Evolutionary conservation across 2,113 vertebrate genomes (phyloP), one percentile per base, ranked within the genome.

Genomic region (Halichoeres trimaculatus): DNA sequence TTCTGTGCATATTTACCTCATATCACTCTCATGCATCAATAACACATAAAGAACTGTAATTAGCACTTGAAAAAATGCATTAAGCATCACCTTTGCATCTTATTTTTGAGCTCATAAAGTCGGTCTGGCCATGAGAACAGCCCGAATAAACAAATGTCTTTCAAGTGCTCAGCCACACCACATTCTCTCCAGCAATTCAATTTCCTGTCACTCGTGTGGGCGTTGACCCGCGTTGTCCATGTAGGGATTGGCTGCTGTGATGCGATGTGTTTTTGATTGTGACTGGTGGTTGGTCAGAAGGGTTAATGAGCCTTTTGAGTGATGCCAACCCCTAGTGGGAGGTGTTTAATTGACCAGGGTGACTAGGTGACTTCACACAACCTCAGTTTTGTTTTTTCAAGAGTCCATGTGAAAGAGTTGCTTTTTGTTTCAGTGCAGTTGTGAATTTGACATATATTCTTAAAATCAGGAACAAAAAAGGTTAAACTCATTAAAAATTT

Each of bases 261-360:
- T 30, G 66, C 56, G 71, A 87, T 85, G 90, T 87, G 90, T 88
- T 85, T 87, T 75, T 77, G 90, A 86, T 88, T 86, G 87, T 81
- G 80, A 83, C 87, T 86, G 86, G 82, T 91, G 90, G 92, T 94
- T 94, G 93, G 93, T 93, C 93, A 93, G 90, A 86, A 88, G 88
- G 93, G 93, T 95, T 95, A 94, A 95, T 94, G 88, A 94, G 94
- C 90, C 91, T 93, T 92, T 91, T 92, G 90, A 94, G 89, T 91
- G 88, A 93, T 90, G 80, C 82, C 84, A 88, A 87, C 82, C 81
- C 76, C 24, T 87, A 62, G 94, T 94, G 93, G 94, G 94, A 94
- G 93, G 93, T 94, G 93, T 94, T 93, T 94, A 94, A 95, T 95
- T 94, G 93, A 93, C 89, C 89, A 69, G 83, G 78, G 86, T 89